Evolutionary conservation across 2,113 vertebrate species (phyloP).

Genomic region (Opisthocomus hoazin): DNA sequence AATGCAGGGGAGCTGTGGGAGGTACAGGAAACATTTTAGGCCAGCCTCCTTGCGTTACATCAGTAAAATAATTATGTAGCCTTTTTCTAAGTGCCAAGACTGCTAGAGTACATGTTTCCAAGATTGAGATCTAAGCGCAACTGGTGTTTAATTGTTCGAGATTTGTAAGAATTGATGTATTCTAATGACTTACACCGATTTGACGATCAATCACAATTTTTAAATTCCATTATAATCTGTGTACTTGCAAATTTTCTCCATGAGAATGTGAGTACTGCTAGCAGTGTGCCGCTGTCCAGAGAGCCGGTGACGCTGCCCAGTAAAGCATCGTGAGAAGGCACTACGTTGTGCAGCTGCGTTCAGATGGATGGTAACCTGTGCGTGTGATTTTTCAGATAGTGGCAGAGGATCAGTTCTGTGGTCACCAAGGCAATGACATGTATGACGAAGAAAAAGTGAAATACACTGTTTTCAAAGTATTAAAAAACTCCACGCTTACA

Average conservation of each 20-base stretch:
- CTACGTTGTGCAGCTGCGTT: neutral
- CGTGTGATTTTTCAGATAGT: conserved; percentile 82
- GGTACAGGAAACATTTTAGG: neutral
- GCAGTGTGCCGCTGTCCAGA: neutral
- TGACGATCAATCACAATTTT: neutral
- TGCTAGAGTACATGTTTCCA: neutral
- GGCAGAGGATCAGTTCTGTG: conserved; percentile 98
- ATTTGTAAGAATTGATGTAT: conserved; percentile 7
- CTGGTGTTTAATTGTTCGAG: neutral
- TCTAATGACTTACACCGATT: conserved; percentile 1
- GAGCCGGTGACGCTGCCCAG: neutral
- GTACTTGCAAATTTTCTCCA: neutral
- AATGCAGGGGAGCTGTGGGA: neutral
- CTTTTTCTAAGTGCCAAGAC: neutral
- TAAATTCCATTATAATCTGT: neutral
- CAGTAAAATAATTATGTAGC: neutral
- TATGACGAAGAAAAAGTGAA: conserved; percentile 99
- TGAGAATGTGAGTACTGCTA: neutral
- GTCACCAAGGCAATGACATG: conserved; percentile 99
- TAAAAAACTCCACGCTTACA: conserved; percentile 94
- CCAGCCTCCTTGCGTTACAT: neutral
- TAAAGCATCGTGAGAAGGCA: neutral
- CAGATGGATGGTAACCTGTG: neutral
- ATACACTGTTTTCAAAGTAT: conserved; percentile 97
- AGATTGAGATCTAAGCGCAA: neutral